Evolutionary conservation across 2,888 invertebrate genomes (phyloP), one percentile per base, ranked within the genome.

Genomic region (Amphipoea lucens): DNA sequence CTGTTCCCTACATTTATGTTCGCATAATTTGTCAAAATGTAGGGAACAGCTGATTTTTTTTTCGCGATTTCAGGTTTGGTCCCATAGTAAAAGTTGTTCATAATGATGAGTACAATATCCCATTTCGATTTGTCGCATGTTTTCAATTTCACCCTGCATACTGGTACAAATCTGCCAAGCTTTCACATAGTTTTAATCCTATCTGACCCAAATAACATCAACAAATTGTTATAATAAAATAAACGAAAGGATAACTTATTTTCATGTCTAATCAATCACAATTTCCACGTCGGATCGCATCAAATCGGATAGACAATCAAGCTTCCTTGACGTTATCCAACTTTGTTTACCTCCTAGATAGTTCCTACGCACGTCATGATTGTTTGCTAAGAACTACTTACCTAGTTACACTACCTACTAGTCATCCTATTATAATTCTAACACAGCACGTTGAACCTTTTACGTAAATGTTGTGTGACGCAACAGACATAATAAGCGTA

Each of bases 361-460:
- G 66, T 85, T 79, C 76, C 73, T 82, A 74, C 36, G 42, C 57
- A 66, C 79, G 84, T 83, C 83, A 80, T 87, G 79, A 86, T 85
- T 88, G 85, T 87, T 88, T 87, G 76, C 68, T 83, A 85, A 79
- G 87, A 86, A 86, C 85, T 83, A 76, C 81, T 81, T 90, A 87
- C 91, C 85, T 90, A 91, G 86, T 86, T 77, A 79, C 68, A 83
- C 62, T 88, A 75, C 62, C 62, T 69, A 86, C 86, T 79, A 90
- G 90, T 90, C 90, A 91, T 89, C 87, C 85, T 90, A 91, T 91
- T 90, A 90, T 86, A 90, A 90, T 90, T 90, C 89, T 90, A 89
- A 80, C 78, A 68, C 76, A 85, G 92, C 89, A 82, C 90, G 83
- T 90, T 92, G 90, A 92, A 91, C 91, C 85, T 88, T 81, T 90